Evolutionary conservation across 1,140 invertebrate genomes (phyloP).

Genomic region (Campoletis sonorensis): DNA sequence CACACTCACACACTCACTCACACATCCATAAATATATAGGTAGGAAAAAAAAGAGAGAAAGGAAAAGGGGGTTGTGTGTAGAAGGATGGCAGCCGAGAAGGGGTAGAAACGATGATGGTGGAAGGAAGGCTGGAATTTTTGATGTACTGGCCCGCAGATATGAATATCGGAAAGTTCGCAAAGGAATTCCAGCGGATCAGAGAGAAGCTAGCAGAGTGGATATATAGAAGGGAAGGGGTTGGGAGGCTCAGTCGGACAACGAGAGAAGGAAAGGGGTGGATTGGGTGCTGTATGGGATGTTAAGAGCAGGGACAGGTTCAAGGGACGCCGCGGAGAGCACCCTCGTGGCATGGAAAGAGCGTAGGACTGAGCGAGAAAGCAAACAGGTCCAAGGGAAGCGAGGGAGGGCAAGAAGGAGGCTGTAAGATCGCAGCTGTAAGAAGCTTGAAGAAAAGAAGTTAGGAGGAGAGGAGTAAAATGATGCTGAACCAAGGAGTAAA

Average conservation of each 20-base stretch:
- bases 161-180: slow-evolving; percentile 75
- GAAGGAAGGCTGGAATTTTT: slow-evolving; percentile 72
- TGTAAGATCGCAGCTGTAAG: neutral
- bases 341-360: neutral
- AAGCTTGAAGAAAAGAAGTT: no score
- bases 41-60: neutral
- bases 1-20: no score
- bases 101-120: slow-evolving; percentile 40
- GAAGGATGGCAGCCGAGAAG: slow-evolving; percentile 13
- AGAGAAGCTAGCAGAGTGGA: slow-evolving; percentile 32
- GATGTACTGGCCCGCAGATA: slow-evolving; percentile 72
- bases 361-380: slow-evolving; percentile 20
- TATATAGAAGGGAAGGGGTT: slow-evolving; percentile 1
- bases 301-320: slow-evolving; percentile 24
- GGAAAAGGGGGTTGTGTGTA: neutral
- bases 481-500: neutral
- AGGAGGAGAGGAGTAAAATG: neutral
- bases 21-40: neutral
- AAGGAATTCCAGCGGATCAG: slow-evolving; percentile 70
- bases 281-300: slow-evolving; percentile 1
- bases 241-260: neutral
- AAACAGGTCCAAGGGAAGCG: neutral
- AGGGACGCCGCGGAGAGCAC: slow-evolving; percentile 36
- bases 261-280: slow-evolving; percentile 23
- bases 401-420: neutral